phyloP scores from a whole-genome alignment of 2,113 vertebrate species.

The Phycodurus eques region DNA sequence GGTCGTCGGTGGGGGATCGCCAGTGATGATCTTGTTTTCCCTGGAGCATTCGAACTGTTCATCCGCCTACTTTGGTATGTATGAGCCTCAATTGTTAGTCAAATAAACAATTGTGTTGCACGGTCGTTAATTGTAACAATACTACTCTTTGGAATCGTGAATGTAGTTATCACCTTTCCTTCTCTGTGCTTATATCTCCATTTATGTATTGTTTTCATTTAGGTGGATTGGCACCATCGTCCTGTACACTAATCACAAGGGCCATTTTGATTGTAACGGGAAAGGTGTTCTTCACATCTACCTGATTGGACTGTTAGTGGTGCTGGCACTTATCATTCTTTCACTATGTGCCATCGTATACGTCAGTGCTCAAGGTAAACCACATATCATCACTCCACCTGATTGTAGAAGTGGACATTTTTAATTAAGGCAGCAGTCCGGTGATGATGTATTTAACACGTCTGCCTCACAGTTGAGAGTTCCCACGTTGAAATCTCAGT shows the following conservation, averaged over 20 bases:
- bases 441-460: no score
- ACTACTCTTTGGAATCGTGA: neutral
- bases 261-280: constrained; percentile 78
- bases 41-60: constrained; percentile 83
- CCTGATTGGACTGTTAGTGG: constrained; percentile 81
- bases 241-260: constrained; percentile 80
- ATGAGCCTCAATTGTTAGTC: neutral
- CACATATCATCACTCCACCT: neutral
- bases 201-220: neutral
- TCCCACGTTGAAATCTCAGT: no score
- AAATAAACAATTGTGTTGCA: neutral
- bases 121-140: neutral
- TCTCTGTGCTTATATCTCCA: neutral
- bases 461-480: no score
- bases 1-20: constrained; percentile 91
- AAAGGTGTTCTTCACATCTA: constrained; percentile 81
- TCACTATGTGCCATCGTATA: constrained; percentile 80
- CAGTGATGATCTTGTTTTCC: constrained; percentile 94
- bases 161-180: neutral
- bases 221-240: constrained; percentile 89
- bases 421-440: neutral
- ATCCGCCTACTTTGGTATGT: constrained; percentile 84
- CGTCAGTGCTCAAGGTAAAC: constrained; percentile 88
- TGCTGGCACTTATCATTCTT: constrained; percentile 84
- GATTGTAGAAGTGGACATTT: neutral